Base-by-base conservation (phyloP, 2,888 invertebrate genomes). In the Timema cristinae region DNA sequence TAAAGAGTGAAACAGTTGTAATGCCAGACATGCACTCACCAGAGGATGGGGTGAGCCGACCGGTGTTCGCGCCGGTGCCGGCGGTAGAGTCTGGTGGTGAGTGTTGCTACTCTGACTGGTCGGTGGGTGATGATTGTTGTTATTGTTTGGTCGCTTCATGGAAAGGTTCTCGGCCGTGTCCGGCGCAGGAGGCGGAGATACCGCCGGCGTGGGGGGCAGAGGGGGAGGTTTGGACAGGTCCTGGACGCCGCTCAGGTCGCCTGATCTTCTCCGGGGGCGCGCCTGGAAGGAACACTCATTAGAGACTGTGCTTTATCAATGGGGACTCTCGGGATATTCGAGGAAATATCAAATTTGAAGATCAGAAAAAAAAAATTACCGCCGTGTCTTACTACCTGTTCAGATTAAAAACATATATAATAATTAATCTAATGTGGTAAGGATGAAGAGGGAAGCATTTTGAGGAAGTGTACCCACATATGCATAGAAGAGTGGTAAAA, bases 261-360 rank as follows among this genome's bases (percentile, higher is more conserved):
- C 93, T 0, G 94, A 94, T 79, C 94, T 87, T 76, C 95, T 86
- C 66, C 94, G 85, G 5, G 95, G 95, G 68, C 94, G 85, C 8
- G 94, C 94, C 83, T 95, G 73, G 15, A 73, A 72, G 48, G 48
- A 67, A 56, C 47, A 16, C 2, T 13, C 32, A 68, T 13, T 15
- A 11, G 59, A 9, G 59, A n/a, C 6, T 32, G 32, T 32, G 32
- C 32, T 32, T 32, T 32, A 32, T 32, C 32, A 32, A 32, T 32
- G 32, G 32, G 32, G 32, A 32, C 32, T 32, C 32, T 32, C 32
- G 4, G 32, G 32, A 32, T 32, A 32, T 32, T 32, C 4, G 32
- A 32, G 32, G 4, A 32, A 32, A 32, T 32, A 32, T 32, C 32
- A 32, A 32, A 32, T 32, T 32, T 32, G 1, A 63, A 4, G 2